Base-by-base conservation (phyloP, 2,113 vertebrate genomes). In the Strix uralensis region DNA sequence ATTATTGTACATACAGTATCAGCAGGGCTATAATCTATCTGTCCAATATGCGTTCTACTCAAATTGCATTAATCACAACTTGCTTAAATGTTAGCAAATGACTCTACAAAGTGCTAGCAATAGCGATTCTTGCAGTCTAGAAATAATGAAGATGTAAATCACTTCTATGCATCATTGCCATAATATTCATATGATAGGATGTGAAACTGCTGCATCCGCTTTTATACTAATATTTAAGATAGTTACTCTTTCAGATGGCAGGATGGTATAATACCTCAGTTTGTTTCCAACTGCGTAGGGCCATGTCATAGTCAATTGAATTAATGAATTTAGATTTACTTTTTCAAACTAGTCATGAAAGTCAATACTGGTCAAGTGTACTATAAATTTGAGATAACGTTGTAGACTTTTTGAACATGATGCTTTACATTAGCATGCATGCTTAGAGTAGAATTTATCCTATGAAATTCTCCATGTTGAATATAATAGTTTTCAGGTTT, bases 61-160 rank as follows among this genome's bases (percentile, higher is more conserved):
- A 88, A 95, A 97, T 96, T 95, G 71, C 87, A 83, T 97, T 96
- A 96, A 96, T 95, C 96, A 90, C 96, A 95, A 95, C 94, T 96
- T 95, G 89, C 96, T 93, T 96, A 94, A 97, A 94, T 92, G 93
- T 94, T 95, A 88, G 94, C 84, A 95, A 96, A 96, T 94, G 63
- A 81, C 52, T 94, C 86, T 91, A 69, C 72, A 86, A 93, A 97
- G 96, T 86, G 88, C 92, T 88, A 16, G 81, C 81, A 83, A n/a
- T 91, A 97, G 93, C 63, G 0, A 36, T 94, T 96, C 84, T 91
- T 83, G 46, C 71, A 77, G 81, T 67, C 46, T 83, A 44, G 93
- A 92, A 97, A 83, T 97, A 97, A 97, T 97, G 94, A 97, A 96
- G 86, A 94, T 93, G 95, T 96, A 96, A 97, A 97, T 97, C 96